Evolutionary conservation across 2,113 vertebrate species (phyloP).

Genomic region (Centropristis striata): DNA sequence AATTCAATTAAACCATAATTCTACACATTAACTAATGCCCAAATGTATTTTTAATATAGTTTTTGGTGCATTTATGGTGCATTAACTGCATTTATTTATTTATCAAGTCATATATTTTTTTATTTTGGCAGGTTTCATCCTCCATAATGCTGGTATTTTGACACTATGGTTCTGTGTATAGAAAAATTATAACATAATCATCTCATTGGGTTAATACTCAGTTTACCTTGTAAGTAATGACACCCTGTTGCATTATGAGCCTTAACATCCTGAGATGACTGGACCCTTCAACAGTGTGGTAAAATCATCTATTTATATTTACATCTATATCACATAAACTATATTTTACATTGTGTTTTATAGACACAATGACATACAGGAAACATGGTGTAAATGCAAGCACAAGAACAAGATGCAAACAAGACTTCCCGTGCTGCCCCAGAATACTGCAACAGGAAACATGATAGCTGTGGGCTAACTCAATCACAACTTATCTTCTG

Average conservation of each 20-base stretch:
- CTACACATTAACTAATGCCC: no score
- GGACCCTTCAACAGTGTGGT: background rate
- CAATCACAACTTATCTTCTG: conserved; percentile 37
- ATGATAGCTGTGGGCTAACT: conserved; percentile 13
- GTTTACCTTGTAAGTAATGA: no score
- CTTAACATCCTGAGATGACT: background rate
- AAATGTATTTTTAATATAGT: no score
- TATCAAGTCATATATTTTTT: no score
- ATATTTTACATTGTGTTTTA: no score
- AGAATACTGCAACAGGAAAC: conserved; percentile 52
- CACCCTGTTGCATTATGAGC: background rate
- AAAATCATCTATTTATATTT: background rate
- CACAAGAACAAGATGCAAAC: conserved; percentile 13
- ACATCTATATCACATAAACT: background rate
- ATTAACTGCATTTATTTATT: no score
- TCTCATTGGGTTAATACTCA: background rate
- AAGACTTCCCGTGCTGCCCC: conserved; percentile 6
- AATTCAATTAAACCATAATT: no score
- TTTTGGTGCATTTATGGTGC: no score
- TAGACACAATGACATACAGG: conserved; percentile 12
- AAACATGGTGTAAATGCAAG: conserved; percentile 8
- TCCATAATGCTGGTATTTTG: background rate
- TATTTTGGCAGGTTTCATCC: no score
- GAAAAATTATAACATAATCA: no score
- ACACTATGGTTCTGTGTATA: background rate